Evolutionary conservation across 2,113 vertebrate species (phyloP), one percentile per base, ranked within the genome.

Genomic region (Callospermophilus lateralis): DNA sequence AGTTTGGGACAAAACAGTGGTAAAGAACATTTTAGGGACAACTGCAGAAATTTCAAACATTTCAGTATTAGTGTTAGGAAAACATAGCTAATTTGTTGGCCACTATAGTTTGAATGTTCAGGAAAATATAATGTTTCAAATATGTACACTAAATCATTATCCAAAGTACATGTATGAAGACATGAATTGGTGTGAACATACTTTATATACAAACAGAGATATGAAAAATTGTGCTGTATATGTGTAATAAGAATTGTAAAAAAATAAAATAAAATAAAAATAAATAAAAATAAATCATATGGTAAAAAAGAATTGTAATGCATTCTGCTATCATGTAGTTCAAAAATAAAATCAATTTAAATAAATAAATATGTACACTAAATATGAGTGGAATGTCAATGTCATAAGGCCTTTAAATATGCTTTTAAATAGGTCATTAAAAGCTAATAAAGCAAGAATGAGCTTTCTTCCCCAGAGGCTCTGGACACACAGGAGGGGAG

Each of bases 391-490:
- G 34, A 80, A 74, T 87, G 77, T 30, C 72, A 76, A 68, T 88
- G 77, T n/a, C 65, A 70, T n/a, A 11, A 76, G 84, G 51, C 45
- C 51, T 95, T 84, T 90, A 88, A 91, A 83, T 34, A 77, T 12
- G 30, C 48, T 76, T 93, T 70, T 68, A 94, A 73, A 83, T 70
- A 80, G 67, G 78, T 85, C 10, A 88, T 63, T 19, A 94, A 24
- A n/a, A 70, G 68, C 17, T 22, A 70, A 90, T 15, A 76, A 90
- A 76, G 65, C 58, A 16, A 80, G 13, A 81, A 48, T 34, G 6
- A 10, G 19, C 28, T 37, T 0, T 4, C 37, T 72, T 78, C 24
- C 51, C 53, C 16, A 3, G 16, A 76, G 72, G 24, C 15, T 30
- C 24, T 20, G 8, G 77, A 48, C 30, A 32, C 32, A 13, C 11